phyloP scores from a whole-genome alignment of 2,113 vertebrate genomes.

The Alaudala cheleensis region DNA sequence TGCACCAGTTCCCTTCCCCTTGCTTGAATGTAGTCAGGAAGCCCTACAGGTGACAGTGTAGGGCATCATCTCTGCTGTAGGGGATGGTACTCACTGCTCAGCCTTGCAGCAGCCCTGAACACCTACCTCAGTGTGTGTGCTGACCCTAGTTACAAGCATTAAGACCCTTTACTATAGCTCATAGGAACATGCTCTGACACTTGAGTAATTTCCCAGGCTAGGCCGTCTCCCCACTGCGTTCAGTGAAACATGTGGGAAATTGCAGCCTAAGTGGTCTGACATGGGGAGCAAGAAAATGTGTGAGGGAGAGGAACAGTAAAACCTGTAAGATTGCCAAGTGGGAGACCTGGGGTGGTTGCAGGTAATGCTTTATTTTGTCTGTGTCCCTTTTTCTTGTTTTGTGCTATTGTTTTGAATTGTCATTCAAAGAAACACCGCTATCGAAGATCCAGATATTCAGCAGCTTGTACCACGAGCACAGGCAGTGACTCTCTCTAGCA shows the following conservation, averaged over 20 bases:
- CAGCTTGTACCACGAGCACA: neutral
- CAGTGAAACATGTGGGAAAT: fast-evolving
- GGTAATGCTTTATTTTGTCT: neutral
- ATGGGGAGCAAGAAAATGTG: fast-evolving
- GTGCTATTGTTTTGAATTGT: neutral
- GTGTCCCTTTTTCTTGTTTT: too few relatives aligned
- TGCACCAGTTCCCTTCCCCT: neutral
- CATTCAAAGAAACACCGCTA: neutral
- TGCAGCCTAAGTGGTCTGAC: neutral
- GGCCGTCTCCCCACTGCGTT: fast-evolving
- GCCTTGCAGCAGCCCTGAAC: neutral
- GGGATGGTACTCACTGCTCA: neutral
- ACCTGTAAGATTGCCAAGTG: fast-evolving
- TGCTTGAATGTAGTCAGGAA: neutral
- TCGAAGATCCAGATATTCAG: neutral
- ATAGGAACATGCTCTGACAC: neutral
- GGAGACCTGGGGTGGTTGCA: neutral
- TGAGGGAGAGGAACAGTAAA: neutral
- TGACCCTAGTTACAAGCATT: neutral
- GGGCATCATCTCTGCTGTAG: neutral
- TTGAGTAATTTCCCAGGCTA: neutral
- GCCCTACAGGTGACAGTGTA: neutral
- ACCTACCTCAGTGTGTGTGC: neutral
- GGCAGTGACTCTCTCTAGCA: neutral
- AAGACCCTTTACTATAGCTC: neutral